phyloP scores from a whole-genome alignment of 1,140 invertebrate species.

The Probaryconus sp. region DNA sequence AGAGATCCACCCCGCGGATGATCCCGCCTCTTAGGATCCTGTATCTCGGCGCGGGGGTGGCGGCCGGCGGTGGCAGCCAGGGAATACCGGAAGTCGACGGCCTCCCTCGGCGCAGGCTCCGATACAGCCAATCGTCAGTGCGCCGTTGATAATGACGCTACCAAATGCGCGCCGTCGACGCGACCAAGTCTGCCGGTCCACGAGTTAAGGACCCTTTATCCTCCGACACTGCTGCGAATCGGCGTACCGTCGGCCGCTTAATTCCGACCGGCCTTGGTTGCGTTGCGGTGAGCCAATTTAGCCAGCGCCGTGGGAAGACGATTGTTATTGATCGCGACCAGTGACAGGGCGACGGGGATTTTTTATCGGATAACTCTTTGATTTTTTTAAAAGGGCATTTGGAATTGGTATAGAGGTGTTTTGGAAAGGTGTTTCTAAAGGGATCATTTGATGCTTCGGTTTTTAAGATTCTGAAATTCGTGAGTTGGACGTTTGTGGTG shows the following conservation, averaged over 20 bases:
- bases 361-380: no score
- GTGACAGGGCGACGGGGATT: no score
- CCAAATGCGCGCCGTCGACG: conserved; percentile 73
- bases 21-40: conserved; percentile 76
- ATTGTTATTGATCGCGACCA: conserved; percentile 2
- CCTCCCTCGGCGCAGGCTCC: conserved; percentile 74
- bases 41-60: conserved; percentile 42
- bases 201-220: conserved; percentile 65
- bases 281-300: no score
- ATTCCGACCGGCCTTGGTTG: conserved; percentile 1
- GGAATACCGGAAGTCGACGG: conserved; percentile 61
- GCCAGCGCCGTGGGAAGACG: no score
- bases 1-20: conserved; percentile 73
- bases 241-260: conserved; percentile 15
- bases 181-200: conserved; percentile 70
- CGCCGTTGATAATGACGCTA: conserved; percentile 76
- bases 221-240: conserved; percentile 37
- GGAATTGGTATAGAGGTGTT: no score
- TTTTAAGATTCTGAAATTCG: conserved; percentile 10
- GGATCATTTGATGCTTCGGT: conserved; percentile 6
- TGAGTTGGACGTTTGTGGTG: conserved; percentile 26
- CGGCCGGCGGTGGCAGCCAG: conserved; percentile 32
- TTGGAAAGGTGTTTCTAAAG: no score
- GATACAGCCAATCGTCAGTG: conserved; percentile 78
- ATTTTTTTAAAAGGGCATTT: no score